These are phyloP conservation scores for Ormyrus labotus DNA, from an alignment of 2,888 invertebrate genomes.

Conservation along the genomic window DNA sequence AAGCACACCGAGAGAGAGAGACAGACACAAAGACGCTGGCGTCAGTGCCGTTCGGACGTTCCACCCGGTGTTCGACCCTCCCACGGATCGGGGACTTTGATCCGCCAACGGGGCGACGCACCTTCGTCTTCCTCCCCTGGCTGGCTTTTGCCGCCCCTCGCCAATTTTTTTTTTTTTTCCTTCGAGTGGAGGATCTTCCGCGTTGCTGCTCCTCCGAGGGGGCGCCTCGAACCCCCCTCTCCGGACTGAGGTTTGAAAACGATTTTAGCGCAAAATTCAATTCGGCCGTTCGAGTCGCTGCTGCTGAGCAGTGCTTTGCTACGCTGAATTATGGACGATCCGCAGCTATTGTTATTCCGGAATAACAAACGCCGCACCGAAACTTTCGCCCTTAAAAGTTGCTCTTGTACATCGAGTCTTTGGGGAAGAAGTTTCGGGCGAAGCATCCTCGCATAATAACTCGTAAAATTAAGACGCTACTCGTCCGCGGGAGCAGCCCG, in stretches of 20 bases:
- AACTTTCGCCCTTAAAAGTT: neutral
- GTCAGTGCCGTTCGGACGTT: neutral
- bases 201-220: no score
- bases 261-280: no score
- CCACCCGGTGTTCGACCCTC: slow-evolving; percentile 19
- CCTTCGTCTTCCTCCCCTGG: neutral
- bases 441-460: no score
- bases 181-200: no score
- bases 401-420: neutral
- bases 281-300: no score
- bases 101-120: slow-evolving; percentile 32
- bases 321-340: no score
- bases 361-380: neutral
- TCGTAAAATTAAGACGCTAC: no score
- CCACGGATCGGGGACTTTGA: slow-evolving; percentile 27
- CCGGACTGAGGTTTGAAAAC: no score
- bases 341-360: neutral
- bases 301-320: no score
- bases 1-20: neutral
- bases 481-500: no score
- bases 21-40: neutral
- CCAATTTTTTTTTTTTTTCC: neutral
- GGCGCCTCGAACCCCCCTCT: no score
- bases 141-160: neutral
- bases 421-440: no score